These are phyloP conservation scores for Drosophila mauritiana DNA, from an alignment of 1,140 invertebrate genomes.

Conservation along the genomic window DNA sequence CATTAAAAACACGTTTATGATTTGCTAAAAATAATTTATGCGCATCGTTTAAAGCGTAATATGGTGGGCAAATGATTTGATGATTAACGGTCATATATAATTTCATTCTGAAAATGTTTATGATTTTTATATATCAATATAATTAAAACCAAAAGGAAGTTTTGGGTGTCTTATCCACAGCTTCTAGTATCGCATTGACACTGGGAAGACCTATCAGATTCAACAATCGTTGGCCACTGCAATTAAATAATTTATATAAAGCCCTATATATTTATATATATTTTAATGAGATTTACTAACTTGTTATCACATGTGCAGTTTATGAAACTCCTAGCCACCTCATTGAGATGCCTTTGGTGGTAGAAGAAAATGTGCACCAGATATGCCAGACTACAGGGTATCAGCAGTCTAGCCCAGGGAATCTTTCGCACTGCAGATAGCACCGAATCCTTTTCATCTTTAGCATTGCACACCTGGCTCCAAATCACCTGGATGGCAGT, in stretches of 20 bases:
- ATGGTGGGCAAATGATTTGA: neutral
- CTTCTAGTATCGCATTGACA: constrained; percentile 15
- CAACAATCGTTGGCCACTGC: constrained; percentile 33
- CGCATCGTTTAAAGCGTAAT: neutral
- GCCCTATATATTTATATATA: too few relatives aligned
- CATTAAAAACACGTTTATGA: constrained; percentile 16
- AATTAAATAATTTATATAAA: neutral
- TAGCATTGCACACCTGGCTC: constrained; percentile 26
- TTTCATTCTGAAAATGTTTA: neutral
- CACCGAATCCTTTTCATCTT: neutral
- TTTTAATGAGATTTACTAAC: constrained; percentile 14
- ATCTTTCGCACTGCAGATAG: constrained; percentile 23
- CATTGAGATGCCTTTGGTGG: constrained; percentile 18
- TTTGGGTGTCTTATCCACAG: constrained; percentile 2
- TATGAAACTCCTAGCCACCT: constrained; percentile 44
- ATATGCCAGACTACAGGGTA: constrained; percentile 45
- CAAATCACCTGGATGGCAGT: constrained; percentile 56
- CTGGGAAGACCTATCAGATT: constrained; percentile 17
- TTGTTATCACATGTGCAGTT: constrained; percentile 51
- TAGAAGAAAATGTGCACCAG: constrained; percentile 40
- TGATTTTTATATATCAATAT: neutral
- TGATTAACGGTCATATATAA: neutral
- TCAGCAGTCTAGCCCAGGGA: constrained; percentile 42
- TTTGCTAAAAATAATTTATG: constrained; percentile 9
- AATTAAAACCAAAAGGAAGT: constrained; percentile 41